These are phyloP conservation scores for Pyrrhosoma nymphula DNA, from an alignment of 2,888 invertebrate species.

Conservation along the genomic window DNA sequence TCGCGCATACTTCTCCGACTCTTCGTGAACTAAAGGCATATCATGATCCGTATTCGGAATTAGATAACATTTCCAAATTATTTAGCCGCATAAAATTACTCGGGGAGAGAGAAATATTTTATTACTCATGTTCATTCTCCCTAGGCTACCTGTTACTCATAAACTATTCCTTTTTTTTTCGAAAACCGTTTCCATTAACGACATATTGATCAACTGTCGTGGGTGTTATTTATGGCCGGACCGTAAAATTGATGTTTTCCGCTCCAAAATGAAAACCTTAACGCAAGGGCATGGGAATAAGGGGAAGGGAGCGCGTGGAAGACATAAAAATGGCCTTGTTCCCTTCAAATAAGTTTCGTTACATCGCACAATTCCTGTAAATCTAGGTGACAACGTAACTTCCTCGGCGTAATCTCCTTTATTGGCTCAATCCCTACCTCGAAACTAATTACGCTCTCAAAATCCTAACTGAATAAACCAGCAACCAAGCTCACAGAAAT, in stretches of 20 bases:
- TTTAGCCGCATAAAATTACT: too few species aligned
- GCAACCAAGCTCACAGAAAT: too few species aligned
- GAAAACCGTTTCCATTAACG: too few species aligned
- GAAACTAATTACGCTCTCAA: too few species aligned
- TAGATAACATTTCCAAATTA: too few species aligned
- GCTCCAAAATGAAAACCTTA: neutral
- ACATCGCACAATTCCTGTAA: neutral
- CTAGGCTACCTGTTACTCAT: neutral
- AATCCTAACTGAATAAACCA: too few species aligned
- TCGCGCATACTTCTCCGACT: neutral
- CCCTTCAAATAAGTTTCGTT: neutral
- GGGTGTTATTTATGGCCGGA: too few species aligned
- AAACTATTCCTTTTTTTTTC: neutral
- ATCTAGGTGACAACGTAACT: neutral
- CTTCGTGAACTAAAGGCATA: neutral
- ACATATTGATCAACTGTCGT: too few species aligned
- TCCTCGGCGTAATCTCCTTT: too few species aligned
- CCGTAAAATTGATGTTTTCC: neutral
- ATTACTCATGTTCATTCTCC: neutral
- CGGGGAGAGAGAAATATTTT: neutral
- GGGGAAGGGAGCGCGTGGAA: neutral
- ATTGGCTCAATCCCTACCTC: too few species aligned
- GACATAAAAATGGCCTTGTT: neutral
- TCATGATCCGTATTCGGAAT: neutral
- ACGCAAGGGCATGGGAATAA: neutral